A percentile compares a stretch with the other conserved stretches of the same genome.
phyloP scores from a whole-genome alignment of 2,888 invertebrate species.

The Labia minor region DNA sequence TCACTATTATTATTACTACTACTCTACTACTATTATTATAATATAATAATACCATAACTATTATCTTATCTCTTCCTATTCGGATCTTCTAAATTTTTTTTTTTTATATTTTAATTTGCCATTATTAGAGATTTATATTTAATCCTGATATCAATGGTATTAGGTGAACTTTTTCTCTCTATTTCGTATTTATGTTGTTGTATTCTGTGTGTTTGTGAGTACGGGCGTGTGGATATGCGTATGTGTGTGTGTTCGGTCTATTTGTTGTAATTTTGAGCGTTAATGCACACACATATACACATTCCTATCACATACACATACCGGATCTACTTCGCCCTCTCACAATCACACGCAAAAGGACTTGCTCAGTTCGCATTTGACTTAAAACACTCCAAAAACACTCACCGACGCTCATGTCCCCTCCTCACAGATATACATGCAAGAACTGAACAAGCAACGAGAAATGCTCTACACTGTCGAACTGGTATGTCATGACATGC shows the following conservation, averaged over 20 bases:
- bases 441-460: conserved; percentile 80
- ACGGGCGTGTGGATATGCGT: conserved; percentile 29
- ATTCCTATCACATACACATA: neutral
- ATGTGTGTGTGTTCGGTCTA: conserved; percentile 20
- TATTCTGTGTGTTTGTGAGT: neutral
- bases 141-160: no score
- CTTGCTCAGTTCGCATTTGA: conserved; percentile 13
- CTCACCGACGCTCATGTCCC: conserved; percentile 31
- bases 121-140: no score
- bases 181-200: no score
- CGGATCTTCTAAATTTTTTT: no score
- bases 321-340: neutral
- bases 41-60: no score
- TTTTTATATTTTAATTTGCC: no score
- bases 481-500: conserved; percentile 52
- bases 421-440: conserved; percentile 68
- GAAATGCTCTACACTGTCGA: conserved; percentile 73
- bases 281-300: neutral
- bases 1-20: no score
- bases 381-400: conserved; percentile 23
- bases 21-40: no score
- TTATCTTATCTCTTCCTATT: no score
- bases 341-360: neutral
- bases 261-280: conserved; percentile 22
- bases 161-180: no score